Evolutionary conservation across 2,888 invertebrate genomes (phyloP).

Genomic region (Spodoptera exigua): DNA sequence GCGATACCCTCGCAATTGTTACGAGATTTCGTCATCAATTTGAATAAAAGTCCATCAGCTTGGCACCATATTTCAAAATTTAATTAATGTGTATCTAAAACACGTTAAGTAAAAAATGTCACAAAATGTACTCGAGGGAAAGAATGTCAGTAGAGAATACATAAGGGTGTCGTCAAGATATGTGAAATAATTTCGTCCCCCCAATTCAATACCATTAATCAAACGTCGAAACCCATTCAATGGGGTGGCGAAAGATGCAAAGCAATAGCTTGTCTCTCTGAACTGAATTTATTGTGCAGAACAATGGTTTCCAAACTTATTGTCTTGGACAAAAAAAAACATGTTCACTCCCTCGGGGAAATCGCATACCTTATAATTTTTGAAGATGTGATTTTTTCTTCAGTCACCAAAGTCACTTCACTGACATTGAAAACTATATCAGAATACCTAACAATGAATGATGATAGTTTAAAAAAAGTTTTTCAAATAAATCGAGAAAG

Average conservation of each 20-base stretch:
- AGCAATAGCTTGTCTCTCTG: slow-evolving; percentile 80
- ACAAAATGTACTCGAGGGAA: slow-evolving; percentile 55
- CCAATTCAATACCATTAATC: slow-evolving; percentile 82
- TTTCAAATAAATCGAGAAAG: slow-evolving; percentile 12
- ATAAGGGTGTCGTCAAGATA: slow-evolving; percentile 70
- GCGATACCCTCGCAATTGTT: slow-evolving; percentile 44
- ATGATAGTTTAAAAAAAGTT: slow-evolving; percentile 2
- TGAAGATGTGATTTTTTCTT: not conserved
- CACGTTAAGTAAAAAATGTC: slow-evolving; percentile 48
- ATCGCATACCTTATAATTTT: slow-evolving; percentile 30
- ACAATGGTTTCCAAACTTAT: slow-evolving; percentile 63
- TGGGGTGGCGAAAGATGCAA: slow-evolving; percentile 84
- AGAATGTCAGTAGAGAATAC: slow-evolving; percentile 54
- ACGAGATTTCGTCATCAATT: slow-evolving; percentile 59
- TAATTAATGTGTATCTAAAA: slow-evolving; percentile 59
- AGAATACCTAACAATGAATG: slow-evolving; percentile 2
- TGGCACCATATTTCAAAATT: slow-evolving; percentile 44
- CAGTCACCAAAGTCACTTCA: not conserved
- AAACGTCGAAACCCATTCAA: slow-evolving; percentile 82
- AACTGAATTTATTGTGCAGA: slow-evolving; percentile 74
- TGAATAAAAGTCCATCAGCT: slow-evolving; percentile 55
- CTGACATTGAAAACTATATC: slow-evolving; percentile 2
- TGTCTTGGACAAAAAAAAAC: slow-evolving; percentile 47
- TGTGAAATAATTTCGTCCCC: slow-evolving; percentile 73
- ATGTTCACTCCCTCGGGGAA: slow-evolving; percentile 24